Evolutionary conservation across 2,888 invertebrate genomes (phyloP).

Genomic region (Epistrophe grossulariae): DNA sequence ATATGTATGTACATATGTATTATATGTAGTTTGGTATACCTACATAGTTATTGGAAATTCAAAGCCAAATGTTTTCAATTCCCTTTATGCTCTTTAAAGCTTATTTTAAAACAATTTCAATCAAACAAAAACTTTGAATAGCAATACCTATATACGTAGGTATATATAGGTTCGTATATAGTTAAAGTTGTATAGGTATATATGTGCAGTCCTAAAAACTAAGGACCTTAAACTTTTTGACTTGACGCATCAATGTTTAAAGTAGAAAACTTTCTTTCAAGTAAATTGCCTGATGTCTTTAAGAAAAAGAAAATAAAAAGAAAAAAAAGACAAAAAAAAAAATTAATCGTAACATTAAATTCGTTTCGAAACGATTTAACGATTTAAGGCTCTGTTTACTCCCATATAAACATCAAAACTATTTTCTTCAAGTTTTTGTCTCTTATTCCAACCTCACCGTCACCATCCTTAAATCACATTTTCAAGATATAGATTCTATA

Average conservation of each 20-base stretch:
- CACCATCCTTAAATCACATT: conserved; percentile 2
- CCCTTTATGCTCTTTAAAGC: conserved; percentile 19
- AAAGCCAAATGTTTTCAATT: neutral
- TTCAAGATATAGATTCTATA: conserved; percentile 28
- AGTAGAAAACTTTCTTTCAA: neutral
- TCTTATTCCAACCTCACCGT: neutral
- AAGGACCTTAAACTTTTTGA: neutral
- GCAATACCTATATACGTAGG: neutral
- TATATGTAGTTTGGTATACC: too few relatives aligned
- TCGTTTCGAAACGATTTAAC: conserved; percentile 16
- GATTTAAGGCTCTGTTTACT: conserved; percentile 1
- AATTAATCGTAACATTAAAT: neutral
- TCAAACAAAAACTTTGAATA: conserved; percentile 3
- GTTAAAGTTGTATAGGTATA: neutral
- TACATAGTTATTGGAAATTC: neutral
- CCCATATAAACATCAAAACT: conserved; percentile 14
- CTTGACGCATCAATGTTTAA: neutral
- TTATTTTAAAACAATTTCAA: conserved; percentile 23
- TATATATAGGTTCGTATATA: neutral
- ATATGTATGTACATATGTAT: too few relatives aligned
- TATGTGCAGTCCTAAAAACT: neutral
- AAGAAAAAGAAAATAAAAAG: neutral
- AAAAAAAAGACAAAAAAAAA: neutral
- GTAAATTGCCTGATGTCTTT: neutral
- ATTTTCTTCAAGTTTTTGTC: neutral